Conservation (phyloP, 2,888 invertebrate species). For the Idaea aversata region DNA sequence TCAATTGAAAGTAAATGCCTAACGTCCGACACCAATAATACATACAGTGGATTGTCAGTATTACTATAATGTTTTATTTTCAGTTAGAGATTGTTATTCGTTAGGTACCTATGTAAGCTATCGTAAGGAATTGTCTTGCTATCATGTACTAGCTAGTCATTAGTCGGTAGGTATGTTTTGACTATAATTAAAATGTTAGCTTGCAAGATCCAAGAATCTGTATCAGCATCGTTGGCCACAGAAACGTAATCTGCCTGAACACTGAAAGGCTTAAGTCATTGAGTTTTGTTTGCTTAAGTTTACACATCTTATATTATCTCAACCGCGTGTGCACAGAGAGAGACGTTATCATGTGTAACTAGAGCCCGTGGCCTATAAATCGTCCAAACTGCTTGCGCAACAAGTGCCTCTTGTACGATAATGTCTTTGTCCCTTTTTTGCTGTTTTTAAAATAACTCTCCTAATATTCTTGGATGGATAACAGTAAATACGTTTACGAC, state of each 20-base stretch:
- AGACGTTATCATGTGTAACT: conserved; percentile 72
- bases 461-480: conserved; percentile 35
- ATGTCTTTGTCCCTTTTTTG: conserved; percentile 43
- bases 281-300: conserved; percentile 48
- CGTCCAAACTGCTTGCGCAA: conserved; percentile 70
- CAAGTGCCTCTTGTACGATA: conserved; percentile 56
- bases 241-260: not conserved
- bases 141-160: not conserved
- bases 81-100: too few relatives aligned
- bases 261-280: conserved; percentile 29
- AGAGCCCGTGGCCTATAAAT: conserved; percentile 68
- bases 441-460: conserved; percentile 30
- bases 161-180: not conserved
- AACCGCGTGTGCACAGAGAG: conserved; percentile 50
- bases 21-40: not conserved
- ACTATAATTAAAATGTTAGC: not conserved
- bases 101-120: too few relatives aligned
- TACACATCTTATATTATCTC: conserved; percentile 49
- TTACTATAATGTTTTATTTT: not conserved
- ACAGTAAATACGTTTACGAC: not conserved
- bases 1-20: conserved; percentile 22
- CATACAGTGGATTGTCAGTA: not conserved
- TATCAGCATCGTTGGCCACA: conserved; percentile 14
- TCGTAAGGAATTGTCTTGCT: not conserved
- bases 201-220: conserved; percentile 8